Conservation (phyloP, 2,113 vertebrate genomes). For the Acinonyx jubatus region DNA sequence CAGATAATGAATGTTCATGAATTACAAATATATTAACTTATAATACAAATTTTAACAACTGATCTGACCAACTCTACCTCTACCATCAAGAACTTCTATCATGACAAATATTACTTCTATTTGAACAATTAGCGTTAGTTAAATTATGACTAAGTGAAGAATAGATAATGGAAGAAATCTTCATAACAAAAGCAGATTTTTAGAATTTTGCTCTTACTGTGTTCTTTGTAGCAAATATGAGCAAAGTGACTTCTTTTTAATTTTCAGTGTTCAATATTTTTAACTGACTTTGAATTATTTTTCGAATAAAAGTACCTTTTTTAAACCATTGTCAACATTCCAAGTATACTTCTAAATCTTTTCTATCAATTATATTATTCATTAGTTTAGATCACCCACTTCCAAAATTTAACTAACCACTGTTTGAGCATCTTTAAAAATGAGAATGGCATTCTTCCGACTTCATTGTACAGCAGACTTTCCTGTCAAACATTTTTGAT, state of each 20-base stretch:
- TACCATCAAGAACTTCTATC: background rate
- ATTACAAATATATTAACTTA: background rate
- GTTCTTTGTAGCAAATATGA: background rate
- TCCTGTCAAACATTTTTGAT: background rate
- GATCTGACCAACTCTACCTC: background rate
- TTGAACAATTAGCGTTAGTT: background rate
- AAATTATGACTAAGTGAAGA: background rate
- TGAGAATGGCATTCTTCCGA: background rate
- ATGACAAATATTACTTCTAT: background rate
- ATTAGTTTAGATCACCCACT: background rate
- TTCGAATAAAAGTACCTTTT: background rate
- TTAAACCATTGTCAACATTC: background rate
- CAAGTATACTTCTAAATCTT: background rate
- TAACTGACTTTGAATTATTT: background rate
- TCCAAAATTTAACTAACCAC: background rate
- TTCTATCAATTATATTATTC: background rate
- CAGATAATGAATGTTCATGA: background rate
- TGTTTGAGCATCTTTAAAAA: background rate
- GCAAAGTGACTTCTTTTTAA: background rate
- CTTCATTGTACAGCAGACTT: background rate
- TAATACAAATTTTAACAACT: background rate
- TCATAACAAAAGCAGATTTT: background rate
- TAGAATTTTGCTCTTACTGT: background rate
- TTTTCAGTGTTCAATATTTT: background rate
- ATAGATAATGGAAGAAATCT: background rate